Evolutionary conservation across 2,888 invertebrate species (phyloP), one percentile per base, ranked within the genome.

Genomic region (Alentia gelatinosa): DNA sequence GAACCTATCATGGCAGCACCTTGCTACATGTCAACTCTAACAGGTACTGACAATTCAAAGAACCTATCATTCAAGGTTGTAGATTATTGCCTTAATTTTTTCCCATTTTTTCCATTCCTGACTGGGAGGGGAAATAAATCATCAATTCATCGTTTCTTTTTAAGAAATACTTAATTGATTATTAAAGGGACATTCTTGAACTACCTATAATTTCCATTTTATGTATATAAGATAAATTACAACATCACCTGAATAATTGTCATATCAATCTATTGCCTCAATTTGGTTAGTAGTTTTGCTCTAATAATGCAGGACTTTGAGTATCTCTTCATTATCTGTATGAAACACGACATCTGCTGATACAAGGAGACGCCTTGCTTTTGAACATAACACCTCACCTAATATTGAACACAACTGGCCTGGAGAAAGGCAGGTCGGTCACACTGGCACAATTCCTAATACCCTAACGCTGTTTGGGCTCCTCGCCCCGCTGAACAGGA

Each of bases 241-340:
- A 30, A 74, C 63, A 5, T n/a, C 30, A 30, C 74, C 33, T 74
- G 74, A 74, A 74, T 74, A 74, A 74, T 74, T 74, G 74, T 30
- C 30, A 15, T 33, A 63, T 63, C n/a, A 19, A 63, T 19, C 19
- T 42, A 7, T 56, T 56, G n/a, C 56, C 5, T 56, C 3, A 12
- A 56, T n/a, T 1, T 56, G n/a, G n/a, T 56, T 5, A 56, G 23
- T n/a, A 19, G 19, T n/a, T 5, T 19, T n/a, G n/a, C 5, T 56
- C 19, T 4, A 56, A n/a, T 56, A 56, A 4, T 56, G n/a, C 56
- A 56, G 56, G n/a, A n/a, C n/a, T n/a, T n/a, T 56, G 56, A 56
- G 56, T 56, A 56, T 56, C 56, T 56, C 56, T 56, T 56, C 56
- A 56, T 56, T 56, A n/a, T n/a, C n/a, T n/a, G n/a, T n/a, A n/a